phyloP scores from a whole-genome alignment of 2,888 invertebrate species.

The Blastobasis adustella region DNA sequence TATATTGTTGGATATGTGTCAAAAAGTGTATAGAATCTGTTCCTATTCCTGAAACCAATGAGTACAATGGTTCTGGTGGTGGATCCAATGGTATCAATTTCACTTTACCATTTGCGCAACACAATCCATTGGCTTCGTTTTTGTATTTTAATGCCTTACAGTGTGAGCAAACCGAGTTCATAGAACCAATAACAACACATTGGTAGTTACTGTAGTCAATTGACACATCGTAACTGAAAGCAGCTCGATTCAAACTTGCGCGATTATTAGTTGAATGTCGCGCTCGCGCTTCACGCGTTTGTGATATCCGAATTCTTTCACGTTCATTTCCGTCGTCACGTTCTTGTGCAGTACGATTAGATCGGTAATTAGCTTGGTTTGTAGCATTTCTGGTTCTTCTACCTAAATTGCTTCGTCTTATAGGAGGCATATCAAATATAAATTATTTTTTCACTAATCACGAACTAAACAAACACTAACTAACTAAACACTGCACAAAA shows the following conservation, averaged over 20 bases:
- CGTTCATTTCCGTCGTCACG: slow-evolving; percentile 22
- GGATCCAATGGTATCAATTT: slow-evolving; percentile 21
- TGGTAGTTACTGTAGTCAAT: slow-evolving; percentile 14
- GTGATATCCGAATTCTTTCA: slow-evolving; percentile 24
- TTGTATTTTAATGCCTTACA: too few species aligned
- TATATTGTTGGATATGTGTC: slow-evolving; percentile 25
- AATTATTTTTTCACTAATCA: too few species aligned
- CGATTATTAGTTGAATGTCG: too few species aligned
- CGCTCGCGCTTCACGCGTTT: slow-evolving; percentile 21
- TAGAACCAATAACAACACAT: slow-evolving; percentile 17
- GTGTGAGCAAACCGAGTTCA: too few species aligned
- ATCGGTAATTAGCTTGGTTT: slow-evolving; percentile 28
- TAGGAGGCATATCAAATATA: too few species aligned
- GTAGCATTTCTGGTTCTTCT: slow-evolving; percentile 26
- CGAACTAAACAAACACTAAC: too few species aligned
- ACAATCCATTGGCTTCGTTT: too few species aligned
- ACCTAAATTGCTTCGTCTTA: too few species aligned
- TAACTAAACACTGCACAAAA: too few species aligned
- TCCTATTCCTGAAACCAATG: slow-evolving; percentile 12
- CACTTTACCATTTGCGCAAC: slow-evolving; percentile 25
- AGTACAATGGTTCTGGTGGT: slow-evolving; percentile 14
- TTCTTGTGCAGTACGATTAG: slow-evolving; percentile 26
- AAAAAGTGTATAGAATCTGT: slow-evolving; percentile 22
- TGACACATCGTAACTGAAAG: slow-evolving; percentile 12
- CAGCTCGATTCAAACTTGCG: too few species aligned